Percentiles rank a stretch among this genome's conserved stretches.
These are phyloP conservation scores for Arrhamphus sclerolepis DNA, from an alignment of 2,797 vertebrate species.

Conservation along the genomic window DNA sequence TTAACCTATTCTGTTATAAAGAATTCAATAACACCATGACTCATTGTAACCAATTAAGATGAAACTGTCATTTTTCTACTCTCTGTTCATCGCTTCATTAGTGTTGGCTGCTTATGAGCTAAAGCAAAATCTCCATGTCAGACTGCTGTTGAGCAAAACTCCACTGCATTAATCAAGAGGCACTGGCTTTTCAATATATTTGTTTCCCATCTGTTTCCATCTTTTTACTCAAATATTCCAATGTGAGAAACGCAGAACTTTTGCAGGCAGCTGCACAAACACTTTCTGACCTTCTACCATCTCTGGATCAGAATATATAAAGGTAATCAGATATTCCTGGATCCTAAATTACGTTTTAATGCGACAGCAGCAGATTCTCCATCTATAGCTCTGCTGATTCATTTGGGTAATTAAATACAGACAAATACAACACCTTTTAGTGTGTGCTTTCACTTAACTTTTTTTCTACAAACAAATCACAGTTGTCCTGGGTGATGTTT, in stretches of 20 bases:
- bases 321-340: conserved; percentile 8
- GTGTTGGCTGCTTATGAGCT: background rate
- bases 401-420: conserved; percentile 22
- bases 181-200: conserved; percentile 13
- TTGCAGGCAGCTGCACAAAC: conserved; percentile 33
- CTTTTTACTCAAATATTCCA: background rate
- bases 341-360: background rate
- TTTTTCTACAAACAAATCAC: too few relatives aligned
- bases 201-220: background rate
- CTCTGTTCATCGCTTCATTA: conserved; percentile 25
- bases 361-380: conserved; percentile 20
- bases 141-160: too few relatives aligned
- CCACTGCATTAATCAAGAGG: conserved; percentile 17
- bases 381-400: conserved; percentile 24
- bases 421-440: background rate
- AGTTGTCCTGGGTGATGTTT: background rate
- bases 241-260: conserved; percentile 11
- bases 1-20: conserved; percentile 21
- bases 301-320: conserved; percentile 22
- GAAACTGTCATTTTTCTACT: conserved; percentile 13
- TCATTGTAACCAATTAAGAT: conserved; percentile 28
- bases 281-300: conserved; percentile 7
- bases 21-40: conserved; percentile 26
- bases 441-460: too few relatives aligned
- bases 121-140: too few relatives aligned